Evolutionary conservation across 2,797 vertebrate genomes (phyloP).

Genomic region (Vultur gryphus): DNA sequence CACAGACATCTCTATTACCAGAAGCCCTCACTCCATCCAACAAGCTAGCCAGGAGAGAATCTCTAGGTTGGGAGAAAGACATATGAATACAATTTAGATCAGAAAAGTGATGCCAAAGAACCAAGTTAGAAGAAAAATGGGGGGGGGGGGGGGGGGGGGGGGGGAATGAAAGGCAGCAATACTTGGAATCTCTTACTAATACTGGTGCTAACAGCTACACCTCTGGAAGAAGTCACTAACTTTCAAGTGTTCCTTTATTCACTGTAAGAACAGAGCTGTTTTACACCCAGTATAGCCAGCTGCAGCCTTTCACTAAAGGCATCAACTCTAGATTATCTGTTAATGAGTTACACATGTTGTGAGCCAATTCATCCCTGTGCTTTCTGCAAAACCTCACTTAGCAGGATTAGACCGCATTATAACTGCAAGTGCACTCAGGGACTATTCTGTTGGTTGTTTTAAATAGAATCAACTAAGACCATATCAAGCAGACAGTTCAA

Average conservation of each 20-base stretch:
- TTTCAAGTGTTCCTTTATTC: not conserved
- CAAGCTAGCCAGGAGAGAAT: constrained; percentile 94
- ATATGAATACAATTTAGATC: not conserved
- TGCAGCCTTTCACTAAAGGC: not conserved
- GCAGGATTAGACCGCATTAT: constrained; percentile 18
- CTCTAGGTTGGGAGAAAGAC: constrained; percentile 74
- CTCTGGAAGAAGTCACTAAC: not conserved
- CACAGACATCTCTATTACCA: constrained; percentile 96
- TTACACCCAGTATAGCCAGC: not conserved
- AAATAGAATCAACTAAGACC: constrained; percentile 19
- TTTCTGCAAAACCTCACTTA: not conserved
- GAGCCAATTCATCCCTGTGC: not conserved
- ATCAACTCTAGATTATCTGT: not conserved
- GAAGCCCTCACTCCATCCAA: constrained; percentile 97
- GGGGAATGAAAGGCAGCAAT: not conserved
- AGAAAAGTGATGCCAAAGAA: not conserved
- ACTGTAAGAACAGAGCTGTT: not conserved
- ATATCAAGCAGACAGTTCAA: not conserved
- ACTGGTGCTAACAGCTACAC: not conserved
- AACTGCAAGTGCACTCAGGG: not conserved
- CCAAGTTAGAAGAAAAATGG: not conserved
- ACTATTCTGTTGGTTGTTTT: not conserved
- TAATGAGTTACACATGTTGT: not conserved
- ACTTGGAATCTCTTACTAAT: not conserved
- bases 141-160: too few relatives aligned